Conservation (phyloP, 35 echinoderm and acorn worm species). For the Anneissia japonica region DNA sequence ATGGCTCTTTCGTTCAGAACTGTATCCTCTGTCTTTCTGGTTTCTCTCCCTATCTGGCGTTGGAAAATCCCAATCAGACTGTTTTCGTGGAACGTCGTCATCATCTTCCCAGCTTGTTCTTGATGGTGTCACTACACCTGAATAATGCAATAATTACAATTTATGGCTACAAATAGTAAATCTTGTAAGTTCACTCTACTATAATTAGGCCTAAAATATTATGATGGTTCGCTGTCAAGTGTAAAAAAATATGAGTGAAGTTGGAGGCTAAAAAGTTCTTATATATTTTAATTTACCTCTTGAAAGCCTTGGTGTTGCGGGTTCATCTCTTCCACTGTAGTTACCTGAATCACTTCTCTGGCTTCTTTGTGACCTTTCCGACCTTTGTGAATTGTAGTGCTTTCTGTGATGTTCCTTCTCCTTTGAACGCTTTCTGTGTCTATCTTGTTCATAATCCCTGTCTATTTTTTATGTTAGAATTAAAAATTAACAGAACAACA, state of each 20-base stretch:
- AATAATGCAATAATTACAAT: background rate
- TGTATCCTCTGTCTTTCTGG: background rate
- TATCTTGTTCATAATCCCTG: constrained; percentile 20
- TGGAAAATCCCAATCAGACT: constrained; percentile 61
- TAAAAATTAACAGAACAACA: background rate
- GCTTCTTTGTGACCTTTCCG: constrained; percentile 34
- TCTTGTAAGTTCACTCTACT: too few species aligned
- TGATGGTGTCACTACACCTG: constrained; percentile 84
- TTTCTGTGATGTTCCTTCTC: constrained; percentile 18
- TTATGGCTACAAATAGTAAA: too few species aligned
- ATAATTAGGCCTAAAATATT: too few species aligned
- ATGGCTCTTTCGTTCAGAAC: background rate
- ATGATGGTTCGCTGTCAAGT: background rate
- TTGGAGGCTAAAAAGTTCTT: background rate
- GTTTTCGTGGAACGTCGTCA: constrained; percentile 50
- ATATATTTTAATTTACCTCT: constrained; percentile 8
- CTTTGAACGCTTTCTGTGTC: constrained; percentile 15
- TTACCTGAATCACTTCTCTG: constrained; percentile 43
- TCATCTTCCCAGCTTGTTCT: constrained; percentile 91
- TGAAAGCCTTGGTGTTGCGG: constrained; percentile 79
- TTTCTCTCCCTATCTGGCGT: constrained; percentile 12
- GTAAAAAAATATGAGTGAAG: too few species aligned
- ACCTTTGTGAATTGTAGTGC: too few species aligned
- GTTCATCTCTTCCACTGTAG: constrained; percentile 56
- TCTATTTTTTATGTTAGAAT: background rate